phyloP scores from a whole-genome alignment of 2,113 vertebrate species.

The Psophia crepitans region DNA sequence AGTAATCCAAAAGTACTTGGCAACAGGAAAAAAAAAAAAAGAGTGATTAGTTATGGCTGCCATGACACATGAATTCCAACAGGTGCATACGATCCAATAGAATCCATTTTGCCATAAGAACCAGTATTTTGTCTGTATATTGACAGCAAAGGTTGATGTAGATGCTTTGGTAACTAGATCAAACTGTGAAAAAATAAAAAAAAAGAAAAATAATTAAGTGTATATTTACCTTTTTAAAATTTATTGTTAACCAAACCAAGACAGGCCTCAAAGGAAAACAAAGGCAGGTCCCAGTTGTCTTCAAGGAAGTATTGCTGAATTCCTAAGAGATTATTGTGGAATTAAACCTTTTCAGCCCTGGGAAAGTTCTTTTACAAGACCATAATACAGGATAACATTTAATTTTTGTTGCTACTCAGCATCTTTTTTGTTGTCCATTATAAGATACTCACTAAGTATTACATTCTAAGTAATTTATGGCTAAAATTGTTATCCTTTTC shows the following conservation, averaged over 20 bases:
- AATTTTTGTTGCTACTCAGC: neutral
- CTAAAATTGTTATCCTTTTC: neutral
- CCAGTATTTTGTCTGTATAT: neutral
- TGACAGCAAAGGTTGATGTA: neutral
- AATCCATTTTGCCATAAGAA: neutral
- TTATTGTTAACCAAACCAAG: neutral
- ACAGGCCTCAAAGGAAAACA: neutral
- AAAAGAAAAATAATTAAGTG: neutral
- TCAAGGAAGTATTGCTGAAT: neutral
- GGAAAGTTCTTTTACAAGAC: neutral
- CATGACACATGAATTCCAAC: neutral
- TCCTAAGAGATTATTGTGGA: neutral
- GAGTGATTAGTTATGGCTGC: neutral
- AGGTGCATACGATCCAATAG: neutral
- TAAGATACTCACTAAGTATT: neutral
- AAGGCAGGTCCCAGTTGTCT: neutral
- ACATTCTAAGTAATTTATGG: neutral
- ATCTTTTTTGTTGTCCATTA: neutral
- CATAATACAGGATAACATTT: neutral
- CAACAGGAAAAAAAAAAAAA: neutral
- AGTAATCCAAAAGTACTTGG: neutral
- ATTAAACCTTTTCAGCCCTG: neutral
- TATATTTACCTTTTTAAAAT: neutral
- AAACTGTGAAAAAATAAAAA: neutral
- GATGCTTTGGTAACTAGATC: neutral